Evolutionary conservation across 2,797 vertebrate genomes (phyloP).

Genomic region (Ctenochaetus hawaiiensis): DNA sequence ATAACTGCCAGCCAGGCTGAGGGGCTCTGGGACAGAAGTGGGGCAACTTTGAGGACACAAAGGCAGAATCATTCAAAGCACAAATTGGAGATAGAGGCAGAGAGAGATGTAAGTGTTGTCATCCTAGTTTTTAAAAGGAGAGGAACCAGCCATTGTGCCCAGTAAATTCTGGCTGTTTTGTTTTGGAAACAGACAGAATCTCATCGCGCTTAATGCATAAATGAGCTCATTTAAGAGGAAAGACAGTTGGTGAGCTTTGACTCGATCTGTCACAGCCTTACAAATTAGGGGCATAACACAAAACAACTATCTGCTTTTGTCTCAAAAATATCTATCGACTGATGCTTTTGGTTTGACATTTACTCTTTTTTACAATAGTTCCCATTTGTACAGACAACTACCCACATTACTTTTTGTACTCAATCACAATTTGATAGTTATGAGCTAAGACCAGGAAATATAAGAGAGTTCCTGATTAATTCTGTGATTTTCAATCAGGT

Average conservation of each 20-base stretch:
- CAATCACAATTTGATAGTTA: neutral
- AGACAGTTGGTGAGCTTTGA: neutral
- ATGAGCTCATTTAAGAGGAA: conserved; percentile 19
- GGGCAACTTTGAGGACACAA: conserved; percentile 17
- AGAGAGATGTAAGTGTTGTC: conserved; percentile 3
- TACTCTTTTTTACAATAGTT: neutral
- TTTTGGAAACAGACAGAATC: conserved; percentile 38
- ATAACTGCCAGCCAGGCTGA: conserved; percentile 25
- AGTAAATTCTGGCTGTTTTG: conserved; percentile 35
- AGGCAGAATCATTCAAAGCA: conserved; percentile 7
- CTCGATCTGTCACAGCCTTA: neutral
- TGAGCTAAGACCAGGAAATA: neutral
- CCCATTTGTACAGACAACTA: neutral
- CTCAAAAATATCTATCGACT: neutral
- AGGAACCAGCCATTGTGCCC: conserved; percentile 16
- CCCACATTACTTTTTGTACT: neutral
- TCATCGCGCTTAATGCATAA: conserved; percentile 54
- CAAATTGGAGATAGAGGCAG: neutral
- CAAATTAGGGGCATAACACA: neutral
- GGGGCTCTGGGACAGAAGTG: conserved; percentile 45
- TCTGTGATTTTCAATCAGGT: neutral
- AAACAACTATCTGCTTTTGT: neutral
- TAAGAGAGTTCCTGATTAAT: neutral
- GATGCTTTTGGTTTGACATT: no score
- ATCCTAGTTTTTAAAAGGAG: conserved; percentile 30